Base-by-base conservation (phyloP, 2,113 vertebrate species). In the Nesoenas mayeri region DNA sequence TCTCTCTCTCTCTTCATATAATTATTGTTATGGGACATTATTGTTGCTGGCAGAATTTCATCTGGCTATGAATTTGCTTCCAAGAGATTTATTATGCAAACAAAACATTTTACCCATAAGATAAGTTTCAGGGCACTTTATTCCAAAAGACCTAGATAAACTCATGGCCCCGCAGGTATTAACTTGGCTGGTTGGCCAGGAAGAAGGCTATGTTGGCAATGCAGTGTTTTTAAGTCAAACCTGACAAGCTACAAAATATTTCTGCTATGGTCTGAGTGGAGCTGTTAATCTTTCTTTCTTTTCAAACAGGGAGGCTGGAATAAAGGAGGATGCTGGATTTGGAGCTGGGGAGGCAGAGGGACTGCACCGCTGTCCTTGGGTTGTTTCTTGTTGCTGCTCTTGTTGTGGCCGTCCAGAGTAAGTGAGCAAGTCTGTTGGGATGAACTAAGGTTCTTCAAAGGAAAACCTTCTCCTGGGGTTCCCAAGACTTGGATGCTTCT, bases 361-460 rank as follows among this genome's bases (percentile, higher is more conserved):
- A 2, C 5, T 0, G 3, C 0, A 3, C 71, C 4, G 3, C 71
- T 29, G 5, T 62, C 51, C 81, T 96, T 0, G 51, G 81, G 38
- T 53, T 91, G 0, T 31, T 91, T 31, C 64, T 96, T 15, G 0
- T 71, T 1, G 53, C 90, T 17, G 56, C 79, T 38, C 82, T 96
- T 16, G 0, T 92, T 5, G 93, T 20, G 51, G 9, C 79, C 38
- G 75, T 44, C 29, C 79, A 93, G 51, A 42, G 96, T 97, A 70
- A 96, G 96, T 82, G 70, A 91, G 20, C 0, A 14, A 36, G 12
- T n/a, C 78, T 2, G 0, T 16, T 2, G 1, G 62, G 36, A 22
- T 12, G 2, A 58, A 10, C 7, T 5, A 2, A 48, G 18, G 28
- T 17, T 12, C 58, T 31, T 36, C 10, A 4, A 24, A 34, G 60